Percentiles rank a stretch among this genome's conserved stretches.
These are phyloP conservation scores for Baccha elongata DNA, from an alignment of 2,888 invertebrate genomes.

Conservation along the genomic window DNA sequence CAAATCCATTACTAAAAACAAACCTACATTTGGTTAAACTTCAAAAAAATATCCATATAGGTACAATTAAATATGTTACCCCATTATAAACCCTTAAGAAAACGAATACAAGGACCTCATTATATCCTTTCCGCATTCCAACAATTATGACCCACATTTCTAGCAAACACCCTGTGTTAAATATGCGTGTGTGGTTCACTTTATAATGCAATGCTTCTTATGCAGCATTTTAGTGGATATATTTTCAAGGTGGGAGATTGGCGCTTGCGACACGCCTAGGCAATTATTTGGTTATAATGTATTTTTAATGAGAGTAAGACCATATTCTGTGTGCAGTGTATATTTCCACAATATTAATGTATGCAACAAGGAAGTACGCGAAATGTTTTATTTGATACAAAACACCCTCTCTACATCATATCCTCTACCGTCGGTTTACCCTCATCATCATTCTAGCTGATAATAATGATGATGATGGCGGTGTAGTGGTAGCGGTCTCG, in stretches of 20 bases:
- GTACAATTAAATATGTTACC: too few relatives aligned
- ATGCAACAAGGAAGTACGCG: slow-evolving; percentile 55
- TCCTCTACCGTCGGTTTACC: too few relatives aligned
- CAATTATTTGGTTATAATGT: slow-evolving; percentile 67
- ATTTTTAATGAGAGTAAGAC: slow-evolving; percentile 67
- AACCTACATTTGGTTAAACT: too few relatives aligned
- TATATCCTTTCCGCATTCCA: too few relatives aligned
- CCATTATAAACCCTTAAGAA: too few relatives aligned
- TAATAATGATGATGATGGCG: slow-evolving; percentile 48
- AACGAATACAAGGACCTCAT: too few relatives aligned
- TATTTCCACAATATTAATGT: slow-evolving; percentile 50
- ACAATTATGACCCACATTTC: not conserved
- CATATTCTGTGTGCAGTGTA: slow-evolving; percentile 22
- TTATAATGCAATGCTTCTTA: slow-evolving; percentile 36
- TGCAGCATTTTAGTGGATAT: slow-evolving; percentile 34
- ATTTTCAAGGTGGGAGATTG: not conserved
- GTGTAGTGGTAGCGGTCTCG: slow-evolving; percentile 56
- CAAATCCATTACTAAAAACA: too few relatives aligned
- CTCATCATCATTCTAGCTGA: slow-evolving; percentile 40
- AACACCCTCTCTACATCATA: not conserved
- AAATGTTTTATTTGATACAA: slow-evolving; percentile 75
- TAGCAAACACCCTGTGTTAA: not conserved
- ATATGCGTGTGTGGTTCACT: slow-evolving; percentile 8
- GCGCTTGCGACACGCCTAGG: slow-evolving; percentile 45
- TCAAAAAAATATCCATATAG: too few relatives aligned